Percentiles rank a stretch among this genome's conserved stretches.
Conservation (phyloP, 2,113 vertebrate genomes). For the Genyomyrus donnyi region DNA sequence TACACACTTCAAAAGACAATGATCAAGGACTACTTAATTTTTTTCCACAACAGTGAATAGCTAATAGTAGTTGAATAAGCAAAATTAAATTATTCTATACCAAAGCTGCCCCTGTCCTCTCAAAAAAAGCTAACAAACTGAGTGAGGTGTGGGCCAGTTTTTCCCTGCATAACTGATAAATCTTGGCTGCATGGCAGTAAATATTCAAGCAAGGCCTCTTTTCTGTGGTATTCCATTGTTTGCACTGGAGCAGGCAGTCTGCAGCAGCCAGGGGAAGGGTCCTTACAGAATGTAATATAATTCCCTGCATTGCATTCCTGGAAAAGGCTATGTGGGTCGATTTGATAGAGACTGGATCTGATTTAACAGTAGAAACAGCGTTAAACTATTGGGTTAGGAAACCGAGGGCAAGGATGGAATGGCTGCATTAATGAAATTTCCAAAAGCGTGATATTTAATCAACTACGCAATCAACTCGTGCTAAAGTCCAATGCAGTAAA, state of each 20-base stretch:
- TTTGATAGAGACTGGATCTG: background rate
- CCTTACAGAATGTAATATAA: background rate
- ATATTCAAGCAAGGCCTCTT: background rate
- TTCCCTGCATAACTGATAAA: background rate
- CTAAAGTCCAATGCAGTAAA: background rate
- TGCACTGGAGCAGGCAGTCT: background rate
- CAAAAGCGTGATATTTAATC: background rate
- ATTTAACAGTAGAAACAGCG: background rate
- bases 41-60: background rate
- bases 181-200: background rate
- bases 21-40: background rate
- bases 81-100: background rate
- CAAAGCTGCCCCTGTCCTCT: background rate
- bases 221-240: background rate
- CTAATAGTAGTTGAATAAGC: background rate
- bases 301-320: background rate
- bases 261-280: background rate
- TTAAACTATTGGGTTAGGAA: conserved; percentile 1
- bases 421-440: background rate
- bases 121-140: background rate
- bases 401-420: background rate
- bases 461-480: background rate
- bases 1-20: background rate
- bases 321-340: background rate
- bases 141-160: background rate